A percentile compares a stretch with the other conserved stretches of the same genome.
phyloP scores from a whole-genome alignment of 2,888 invertebrate genomes.

The Hipparchia semele region DNA sequence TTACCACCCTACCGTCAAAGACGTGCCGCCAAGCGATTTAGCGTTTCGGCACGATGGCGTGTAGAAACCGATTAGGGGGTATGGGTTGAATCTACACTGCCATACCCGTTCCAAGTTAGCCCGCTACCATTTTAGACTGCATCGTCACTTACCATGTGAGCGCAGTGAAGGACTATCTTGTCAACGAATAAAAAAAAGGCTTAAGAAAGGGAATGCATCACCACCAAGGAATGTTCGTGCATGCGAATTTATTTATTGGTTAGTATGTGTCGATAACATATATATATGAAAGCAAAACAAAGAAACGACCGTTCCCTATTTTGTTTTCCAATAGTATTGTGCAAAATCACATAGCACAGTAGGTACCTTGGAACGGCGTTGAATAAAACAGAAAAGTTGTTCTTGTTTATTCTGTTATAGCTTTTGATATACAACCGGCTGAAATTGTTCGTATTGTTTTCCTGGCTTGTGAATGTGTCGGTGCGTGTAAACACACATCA shows the following conservation, averaged over 20 bases:
- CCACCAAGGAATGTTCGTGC: neutral
- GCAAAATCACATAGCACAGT: slow-evolving; percentile 3
- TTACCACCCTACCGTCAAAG: too few species aligned
- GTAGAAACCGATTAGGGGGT: too few species aligned
- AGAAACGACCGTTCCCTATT: neutral
- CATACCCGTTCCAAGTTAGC: too few species aligned
- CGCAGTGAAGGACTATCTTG: too few species aligned
- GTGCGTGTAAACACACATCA: slow-evolving; percentile 63
- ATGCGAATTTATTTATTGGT: neutral
- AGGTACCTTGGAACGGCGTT: slow-evolving; percentile 10
- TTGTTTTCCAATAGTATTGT: slow-evolving; percentile 11
- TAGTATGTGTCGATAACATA: neutral
- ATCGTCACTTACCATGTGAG: too few species aligned
- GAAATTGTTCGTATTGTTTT: slow-evolving; percentile 68
- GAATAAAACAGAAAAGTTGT: slow-evolving; percentile 27
- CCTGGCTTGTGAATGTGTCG: slow-evolving; percentile 67
- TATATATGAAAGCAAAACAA: neutral
- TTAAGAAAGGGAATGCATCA: neutral
- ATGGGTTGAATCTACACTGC: too few species aligned
- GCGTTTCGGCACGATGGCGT: too few species aligned
- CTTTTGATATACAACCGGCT: slow-evolving; percentile 47
- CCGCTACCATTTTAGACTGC: too few species aligned
- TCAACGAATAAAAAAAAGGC: too few species aligned
- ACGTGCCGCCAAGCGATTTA: too few species aligned
- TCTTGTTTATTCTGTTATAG: slow-evolving; percentile 40